Evolutionary conservation across 2,797 vertebrate genomes (phyloP).

Genomic region (Vireo griseus): DNA sequence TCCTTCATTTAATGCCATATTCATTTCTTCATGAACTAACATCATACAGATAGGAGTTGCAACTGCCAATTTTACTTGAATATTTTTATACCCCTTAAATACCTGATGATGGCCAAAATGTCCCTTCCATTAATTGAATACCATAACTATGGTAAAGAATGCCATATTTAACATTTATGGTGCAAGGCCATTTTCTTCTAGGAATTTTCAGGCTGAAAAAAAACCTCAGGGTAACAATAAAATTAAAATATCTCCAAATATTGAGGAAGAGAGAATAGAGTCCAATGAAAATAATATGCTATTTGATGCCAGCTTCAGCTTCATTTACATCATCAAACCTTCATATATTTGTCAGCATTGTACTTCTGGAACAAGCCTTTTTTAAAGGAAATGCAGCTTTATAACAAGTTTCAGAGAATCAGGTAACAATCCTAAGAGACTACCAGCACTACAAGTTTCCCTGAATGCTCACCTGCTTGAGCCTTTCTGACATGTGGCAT

Average conservation of each 20-base stretch:
- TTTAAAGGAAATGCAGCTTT: neutral
- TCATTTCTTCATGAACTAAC: neutral
- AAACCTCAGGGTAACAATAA: neutral
- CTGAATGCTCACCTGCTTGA: neutral
- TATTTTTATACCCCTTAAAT: neutral
- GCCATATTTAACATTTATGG: neutral
- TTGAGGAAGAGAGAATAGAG: neutral
- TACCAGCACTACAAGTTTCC: neutral
- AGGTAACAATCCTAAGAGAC: neutral
- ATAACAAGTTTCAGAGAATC: neutral
- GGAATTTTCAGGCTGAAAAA: neutral
- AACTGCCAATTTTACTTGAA: neutral
- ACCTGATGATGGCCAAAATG: neutral
- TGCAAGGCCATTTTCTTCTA: neutral
- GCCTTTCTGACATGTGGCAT: neutral
- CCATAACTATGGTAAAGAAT: fast-evolving
- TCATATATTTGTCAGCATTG: neutral
- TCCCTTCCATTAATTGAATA: neutral
- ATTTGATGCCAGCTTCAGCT: neutral
- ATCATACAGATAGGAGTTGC: neutral
- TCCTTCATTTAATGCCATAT: neutral
- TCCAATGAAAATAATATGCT: neutral
- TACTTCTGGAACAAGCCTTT: neutral
- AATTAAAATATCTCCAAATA: neutral
- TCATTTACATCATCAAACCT: neutral